Base-by-base conservation (phyloP, 2,888 invertebrate species). In the Encarsia formosa region DNA sequence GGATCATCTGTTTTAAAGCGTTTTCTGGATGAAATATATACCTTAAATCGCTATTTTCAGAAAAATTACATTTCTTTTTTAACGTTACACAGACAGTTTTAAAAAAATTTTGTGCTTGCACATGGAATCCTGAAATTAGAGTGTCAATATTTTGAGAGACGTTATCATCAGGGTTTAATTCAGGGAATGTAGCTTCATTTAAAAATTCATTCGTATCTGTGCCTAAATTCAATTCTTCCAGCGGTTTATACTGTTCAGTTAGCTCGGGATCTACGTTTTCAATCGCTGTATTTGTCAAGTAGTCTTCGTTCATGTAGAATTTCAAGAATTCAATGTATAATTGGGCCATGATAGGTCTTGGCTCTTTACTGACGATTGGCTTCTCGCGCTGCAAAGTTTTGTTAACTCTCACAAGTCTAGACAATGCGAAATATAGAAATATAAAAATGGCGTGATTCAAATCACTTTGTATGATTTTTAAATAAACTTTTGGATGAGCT, bases 261-360 rank as follows among this genome's bases (percentile, higher is more conserved):
- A 37, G n/a, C 18, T 24, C 5, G 9, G 37, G 45, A 37, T 45
- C 18, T 11, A 45, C 37, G 1, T 24, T 2, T 13, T 13, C 6
- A 1, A 37, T 5, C 6, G 20, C 13, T 5, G 24, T 45, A 13
- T 24, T 24, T 8, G 18, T 13, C 1, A 47, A 11, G 39, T 38
- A 47, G 4, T 39, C 31, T 4, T 47, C 19, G 16, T 16, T 5
- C 32, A 47, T 47, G 18, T 22, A 38, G 29, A 47, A 39, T 35
- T 47, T 47, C 13, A 47, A 39, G 23, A 39, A 31, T n/a, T 31
- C 3, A 6, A 29, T 4, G n/a, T 47, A 47, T 13, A 31, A 8
- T 24, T 39, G 19, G 34, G 3, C 15, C 20, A 20, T 5, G 5
- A 2, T 19, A 22, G n/a, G 9, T 16, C 31, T 16, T 16, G 5